Evolutionary conservation across 2,113 vertebrate genomes (phyloP).

Genomic region (Euleptes europaea): DNA sequence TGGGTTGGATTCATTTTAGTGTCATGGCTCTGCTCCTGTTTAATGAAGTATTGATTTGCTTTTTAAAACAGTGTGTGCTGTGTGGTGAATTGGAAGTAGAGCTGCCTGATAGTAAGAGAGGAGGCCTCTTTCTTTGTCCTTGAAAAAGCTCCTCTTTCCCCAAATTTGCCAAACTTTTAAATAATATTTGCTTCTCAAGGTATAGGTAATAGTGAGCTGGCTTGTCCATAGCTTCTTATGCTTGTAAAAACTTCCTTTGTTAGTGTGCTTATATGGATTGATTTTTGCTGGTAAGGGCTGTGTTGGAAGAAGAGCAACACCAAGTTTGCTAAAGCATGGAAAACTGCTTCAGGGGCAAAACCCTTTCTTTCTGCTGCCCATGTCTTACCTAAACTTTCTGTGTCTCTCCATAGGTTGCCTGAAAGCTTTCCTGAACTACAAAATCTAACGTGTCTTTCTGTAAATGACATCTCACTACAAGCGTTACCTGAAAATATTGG

Average conservation of each 20-base stretch:
- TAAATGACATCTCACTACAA: constrained; percentile 98
- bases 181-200: too few relatives aligned
- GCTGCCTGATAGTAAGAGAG: not conserved
- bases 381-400: constrained; percentile 42
- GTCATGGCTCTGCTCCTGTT: not conserved
- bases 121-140: not conserved
- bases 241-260: not conserved
- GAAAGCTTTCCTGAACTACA: constrained; percentile 93
- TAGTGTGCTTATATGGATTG: not conserved
- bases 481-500: constrained; percentile 96
- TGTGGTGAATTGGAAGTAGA: not conserved
- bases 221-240: not conserved
- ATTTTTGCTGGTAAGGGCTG: not conserved
- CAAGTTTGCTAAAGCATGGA: not conserved
- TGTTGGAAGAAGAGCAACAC: not conserved
- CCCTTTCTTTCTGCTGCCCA: not conserved
- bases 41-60: constrained; percentile 9
- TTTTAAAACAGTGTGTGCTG: not conserved
- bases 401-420: constrained; percentile 84
- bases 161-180: too few relatives aligned
- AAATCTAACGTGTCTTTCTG: constrained; percentile 95
- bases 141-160: not conserved
- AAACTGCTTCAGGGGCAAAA: not conserved
- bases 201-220: not conserved
- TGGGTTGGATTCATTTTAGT: not conserved